Evolutionary conservation across 2,113 vertebrate genomes (phyloP).

Genomic region (Ceratotherium simum): DNA sequence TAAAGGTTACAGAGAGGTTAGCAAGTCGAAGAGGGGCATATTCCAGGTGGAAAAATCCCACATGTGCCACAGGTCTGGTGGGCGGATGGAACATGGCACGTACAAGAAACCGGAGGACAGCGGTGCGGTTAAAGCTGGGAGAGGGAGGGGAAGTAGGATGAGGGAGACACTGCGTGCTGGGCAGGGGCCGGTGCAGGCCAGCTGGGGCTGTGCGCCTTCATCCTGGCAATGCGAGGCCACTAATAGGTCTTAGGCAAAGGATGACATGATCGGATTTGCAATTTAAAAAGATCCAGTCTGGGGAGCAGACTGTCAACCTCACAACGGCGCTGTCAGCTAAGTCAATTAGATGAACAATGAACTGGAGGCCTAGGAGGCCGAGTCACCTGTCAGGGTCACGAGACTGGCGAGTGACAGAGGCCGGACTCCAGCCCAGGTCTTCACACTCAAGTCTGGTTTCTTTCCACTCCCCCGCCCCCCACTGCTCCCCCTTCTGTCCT

Average conservation of each 20-base stretch:
- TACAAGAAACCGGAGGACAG: not conserved
- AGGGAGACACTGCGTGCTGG: too few species aligned
- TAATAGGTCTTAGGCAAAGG: not conserved
- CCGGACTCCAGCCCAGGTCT: not conserved
- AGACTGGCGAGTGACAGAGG: not conserved
- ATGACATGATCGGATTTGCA: not conserved
- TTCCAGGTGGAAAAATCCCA: not conserved
- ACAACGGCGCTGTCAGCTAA: not conserved
- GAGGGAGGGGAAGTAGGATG: not conserved
- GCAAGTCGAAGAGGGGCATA: rapidly evolving
- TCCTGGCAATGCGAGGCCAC: not conserved
- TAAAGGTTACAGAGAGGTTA: not conserved
- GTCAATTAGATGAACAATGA: not conserved
- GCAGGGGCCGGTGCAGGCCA: not conserved
- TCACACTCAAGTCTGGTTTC: not conserved
- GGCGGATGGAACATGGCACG: rapidly evolving
- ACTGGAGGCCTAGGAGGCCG: rapidly evolving
- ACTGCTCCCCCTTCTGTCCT: not conserved
- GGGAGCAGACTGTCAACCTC: not conserved
- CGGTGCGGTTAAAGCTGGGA: not conserved
- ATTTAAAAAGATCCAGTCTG: not conserved
- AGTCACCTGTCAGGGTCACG: not conserved
- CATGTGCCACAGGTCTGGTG: not conserved
- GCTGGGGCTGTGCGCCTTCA: not conserved
- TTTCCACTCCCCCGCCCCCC: too few species aligned